Percentiles rank a stretch among this genome's conserved stretches.
phyloP scores from a whole-genome alignment of 2,888 invertebrate genomes.

The Nomada flava region DNA sequence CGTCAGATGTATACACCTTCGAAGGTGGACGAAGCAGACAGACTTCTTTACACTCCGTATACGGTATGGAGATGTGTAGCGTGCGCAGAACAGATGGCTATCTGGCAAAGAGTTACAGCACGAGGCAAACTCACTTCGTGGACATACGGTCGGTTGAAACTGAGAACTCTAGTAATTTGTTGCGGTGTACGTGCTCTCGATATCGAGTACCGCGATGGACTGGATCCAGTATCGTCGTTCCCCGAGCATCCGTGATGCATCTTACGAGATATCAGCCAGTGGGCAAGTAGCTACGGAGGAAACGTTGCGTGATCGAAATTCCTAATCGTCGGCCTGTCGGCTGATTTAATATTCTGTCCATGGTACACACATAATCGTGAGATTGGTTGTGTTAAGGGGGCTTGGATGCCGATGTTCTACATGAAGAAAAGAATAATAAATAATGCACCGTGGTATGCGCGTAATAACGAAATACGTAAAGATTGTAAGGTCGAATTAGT shows the following conservation, averaged over 20 bases:
- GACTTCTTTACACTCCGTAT: neutral
- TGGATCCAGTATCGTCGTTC: constrained; percentile 24
- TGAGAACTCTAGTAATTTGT: constrained; percentile 61
- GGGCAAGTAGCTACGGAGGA: constrained; percentile 38
- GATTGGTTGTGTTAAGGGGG: constrained; percentile 12
- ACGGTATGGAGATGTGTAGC: constrained; percentile 3
- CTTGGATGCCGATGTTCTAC: constrained; percentile 8
- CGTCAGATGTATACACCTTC: neutral
- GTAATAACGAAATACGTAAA: too few relatives aligned
- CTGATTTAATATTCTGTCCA: constrained; percentile 52
- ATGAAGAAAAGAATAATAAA: constrained; percentile 8
- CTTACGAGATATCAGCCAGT: constrained; percentile 29
- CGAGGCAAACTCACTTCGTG: neutral
- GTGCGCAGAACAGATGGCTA: constrained; percentile 15
- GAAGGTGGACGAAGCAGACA: neutral
- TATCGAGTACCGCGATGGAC: constrained; percentile 32
- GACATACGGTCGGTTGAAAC: constrained; percentile 3
- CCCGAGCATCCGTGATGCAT: constrained; percentile 21
- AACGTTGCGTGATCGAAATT: constrained; percentile 55
- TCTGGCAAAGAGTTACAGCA: constrained; percentile 12
- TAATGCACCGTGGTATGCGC: too few relatives aligned
- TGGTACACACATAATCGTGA: constrained; percentile 9
- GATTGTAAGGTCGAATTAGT: too few relatives aligned
- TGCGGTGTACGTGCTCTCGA: constrained; percentile 44
- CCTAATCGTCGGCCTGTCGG: constrained; percentile 49